Evolutionary conservation across 1,140 invertebrate genomes (phyloP).

Genomic region (Dreissena rostriformis): DNA sequence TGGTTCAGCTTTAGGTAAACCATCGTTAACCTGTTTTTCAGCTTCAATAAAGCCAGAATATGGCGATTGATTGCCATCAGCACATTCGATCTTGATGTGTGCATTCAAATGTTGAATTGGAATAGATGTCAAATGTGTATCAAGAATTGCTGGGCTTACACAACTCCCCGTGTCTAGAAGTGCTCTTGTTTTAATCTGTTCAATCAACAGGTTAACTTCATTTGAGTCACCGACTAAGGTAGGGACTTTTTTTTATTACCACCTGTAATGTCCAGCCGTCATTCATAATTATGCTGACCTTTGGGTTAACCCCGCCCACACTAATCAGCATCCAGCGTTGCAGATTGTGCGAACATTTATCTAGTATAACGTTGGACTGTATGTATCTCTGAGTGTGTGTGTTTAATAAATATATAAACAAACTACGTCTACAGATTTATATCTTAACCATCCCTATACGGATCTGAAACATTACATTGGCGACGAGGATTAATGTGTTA

Average conservation of each 20-base stretch:
- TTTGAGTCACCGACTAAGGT: background rate
- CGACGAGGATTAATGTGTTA: no score
- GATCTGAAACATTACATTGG: no score
- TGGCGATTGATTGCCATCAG: conserved; percentile 57
- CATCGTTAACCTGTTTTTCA: conserved; percentile 5
- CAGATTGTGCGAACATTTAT: no score
- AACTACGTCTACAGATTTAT: no score
- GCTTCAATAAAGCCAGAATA: conserved; percentile 56
- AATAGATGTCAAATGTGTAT: conserved; percentile 2
- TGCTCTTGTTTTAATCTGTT: background rate
- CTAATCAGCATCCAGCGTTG: no score
- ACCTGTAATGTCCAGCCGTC: no score
- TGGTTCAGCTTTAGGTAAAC: background rate
- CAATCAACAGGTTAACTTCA: background rate
- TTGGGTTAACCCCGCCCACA: no score
- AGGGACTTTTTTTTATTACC: background rate
- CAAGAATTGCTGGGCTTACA: background rate
- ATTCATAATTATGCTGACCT: no score
- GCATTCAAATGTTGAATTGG: conserved; percentile 10
- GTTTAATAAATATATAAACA: no score
- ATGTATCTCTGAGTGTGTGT: no score
- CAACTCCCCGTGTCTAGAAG: background rate
- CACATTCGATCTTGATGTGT: conserved; percentile 50
- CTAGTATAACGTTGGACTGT: no score
- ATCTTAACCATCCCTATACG: no score